Evolutionary conservation across 2,888 invertebrate genomes (phyloP), one percentile per base, ranked within the genome.

Genomic region (Terebella lapidaria): DNA sequence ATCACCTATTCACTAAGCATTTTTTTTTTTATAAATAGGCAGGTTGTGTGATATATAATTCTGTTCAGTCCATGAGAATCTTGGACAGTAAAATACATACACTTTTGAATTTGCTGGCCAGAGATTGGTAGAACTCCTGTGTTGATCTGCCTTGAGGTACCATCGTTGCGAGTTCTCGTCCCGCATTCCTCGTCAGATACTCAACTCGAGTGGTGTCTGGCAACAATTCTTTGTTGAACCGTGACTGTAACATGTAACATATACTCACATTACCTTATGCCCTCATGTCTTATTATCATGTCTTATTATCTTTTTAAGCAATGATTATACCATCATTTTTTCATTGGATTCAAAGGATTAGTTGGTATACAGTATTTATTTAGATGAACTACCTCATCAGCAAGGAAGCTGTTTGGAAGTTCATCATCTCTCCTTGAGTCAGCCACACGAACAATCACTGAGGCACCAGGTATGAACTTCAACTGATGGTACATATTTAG

Each of bases 351-450:
- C n/a, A n/a, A n/a, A n/a, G n/a, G n/a, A n/a, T n/a, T n/a, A n/a
- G n/a, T n/a, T n/a, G n/a, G n/a, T n/a, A n/a, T n/a, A n/a, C n/a
- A n/a, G n/a, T n/a, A n/a, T n/a, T n/a, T n/a, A n/a, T n/a, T n/a
- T n/a, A n/a, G n/a, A n/a, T 15, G 27, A 55, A 42, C 18, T 18
- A 10, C 5, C n/a, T n/a, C n/a, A n/a, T n/a, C n/a, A n/a, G n/a
- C n/a, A n/a, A n/a, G n/a, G n/a, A n/a, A n/a, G n/a, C n/a, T n/a
- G n/a, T n/a, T n/a, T n/a, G 57, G 45, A 2, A 78, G 65, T 64
- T 78, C 78, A 65, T 76, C 75, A 56, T 77, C 76, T 61, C 77
- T 65, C 10, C 78, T 62, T 10, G 70, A 74, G 67, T 78, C 78
- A 57, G 73, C 69, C 53, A 77, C 61, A 20, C 77, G 64, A 22